Evolutionary conservation across 2,888 invertebrate species (phyloP), one percentile per base, ranked within the genome.

Genomic region (Drosophila pseudotalamancana): DNA sequence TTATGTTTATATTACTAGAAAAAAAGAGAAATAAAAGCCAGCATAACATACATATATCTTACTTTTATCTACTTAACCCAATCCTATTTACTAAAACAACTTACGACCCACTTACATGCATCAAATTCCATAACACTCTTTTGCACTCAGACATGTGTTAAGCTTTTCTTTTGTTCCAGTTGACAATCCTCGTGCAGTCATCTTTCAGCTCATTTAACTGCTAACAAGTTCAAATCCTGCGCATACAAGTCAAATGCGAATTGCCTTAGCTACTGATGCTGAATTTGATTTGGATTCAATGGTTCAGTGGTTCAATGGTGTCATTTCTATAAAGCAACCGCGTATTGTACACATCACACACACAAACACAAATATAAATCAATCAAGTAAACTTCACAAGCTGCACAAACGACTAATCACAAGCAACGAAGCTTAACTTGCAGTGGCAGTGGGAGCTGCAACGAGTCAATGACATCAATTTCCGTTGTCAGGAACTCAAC

Each of bases 401-500:
- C 39, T 40, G 43, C 50, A 66, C 70, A 61, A 55, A 57, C 61
- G 72, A 72, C 80, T 80, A 83, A 80, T 80, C 80, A 69, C 80
- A 83, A 57, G 69, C 77, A 77, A 61, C 61, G 49, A 55, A 70
- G 54, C 67, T 49, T 31, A 53, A 16, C 37, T 59, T 37, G 18
- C 34, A 27, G 37, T 29, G 23, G 37, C 57, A 31, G 39, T 65
- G 64, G 34, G 46, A 66, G 55, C 63, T 65, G 55, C 71, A 73
- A 63, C 66, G 71, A 81, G 72, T 77, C 66, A 72, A 75, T 62
- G 70, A 73, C 65, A 75, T 86, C 81, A 77, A 80, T 87, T 75
- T 81, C 77, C 82, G 68, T 68, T 71, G 57, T 69, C 71, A 82
- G 76, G 85, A 86, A 85, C 77, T 85, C 78, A 81, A 74, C 77